A percentile compares a stretch with the other conserved stretches of the same genome.
phyloP scores from a whole-genome alignment of 2,113 vertebrate species.

The Mesembrinibis cayennensis region DNA sequence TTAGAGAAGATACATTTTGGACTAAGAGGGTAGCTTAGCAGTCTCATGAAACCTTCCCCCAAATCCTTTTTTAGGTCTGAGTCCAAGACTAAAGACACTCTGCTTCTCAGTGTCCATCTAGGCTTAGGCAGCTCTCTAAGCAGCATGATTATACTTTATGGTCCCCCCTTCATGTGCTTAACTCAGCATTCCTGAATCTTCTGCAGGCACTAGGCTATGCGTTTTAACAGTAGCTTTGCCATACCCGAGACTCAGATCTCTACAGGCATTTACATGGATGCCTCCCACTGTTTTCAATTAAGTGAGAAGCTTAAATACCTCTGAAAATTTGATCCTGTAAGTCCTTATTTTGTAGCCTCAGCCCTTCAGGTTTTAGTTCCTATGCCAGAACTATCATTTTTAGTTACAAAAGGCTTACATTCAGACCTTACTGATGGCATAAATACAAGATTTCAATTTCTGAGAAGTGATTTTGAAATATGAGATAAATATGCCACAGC shows the following conservation, averaged over 20 bases:
- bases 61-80: background rate
- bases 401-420: background rate
- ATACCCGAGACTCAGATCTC: background rate
- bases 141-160: background rate
- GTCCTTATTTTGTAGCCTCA: background rate
- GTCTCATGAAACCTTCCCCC: background rate
- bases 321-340: background rate
- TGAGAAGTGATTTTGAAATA: slow-evolving; percentile 29
- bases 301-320: background rate
- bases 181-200: background rate
- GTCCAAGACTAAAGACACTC: background rate
- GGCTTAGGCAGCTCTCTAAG: background rate
- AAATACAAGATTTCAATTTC: slow-evolving; percentile 20
- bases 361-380: background rate
- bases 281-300: background rate
- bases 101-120: background rate
- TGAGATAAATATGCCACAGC: background rate
- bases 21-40: background rate
- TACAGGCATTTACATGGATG: background rate
- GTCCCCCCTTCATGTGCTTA: background rate
- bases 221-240: background rate
- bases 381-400: background rate
- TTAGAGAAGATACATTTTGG: background rate
- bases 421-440: background rate
- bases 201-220: background rate